A percentile compares a stretch with the other conserved stretches of the same genome.
Conservation (phyloP, 2,888 invertebrate genomes). For the Leptopilina syphax region DNA sequence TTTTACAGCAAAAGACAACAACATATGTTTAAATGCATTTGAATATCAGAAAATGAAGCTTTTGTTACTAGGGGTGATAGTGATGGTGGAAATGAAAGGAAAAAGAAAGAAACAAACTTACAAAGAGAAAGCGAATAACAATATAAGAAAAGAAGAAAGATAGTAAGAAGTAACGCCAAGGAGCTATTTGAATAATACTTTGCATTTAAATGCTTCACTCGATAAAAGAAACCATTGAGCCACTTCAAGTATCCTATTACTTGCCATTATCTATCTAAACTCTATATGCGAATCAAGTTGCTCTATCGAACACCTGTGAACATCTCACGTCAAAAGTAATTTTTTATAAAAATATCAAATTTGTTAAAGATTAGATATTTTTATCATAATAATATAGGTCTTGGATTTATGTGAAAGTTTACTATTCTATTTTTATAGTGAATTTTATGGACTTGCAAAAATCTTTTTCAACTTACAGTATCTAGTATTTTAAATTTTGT, state of each 20-base stretch:
- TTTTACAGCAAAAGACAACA: too few species aligned
- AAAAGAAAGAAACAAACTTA: slow-evolving; percentile 44
- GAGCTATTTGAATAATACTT: slow-evolving; percentile 75
- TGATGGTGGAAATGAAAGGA: slow-evolving; percentile 34
- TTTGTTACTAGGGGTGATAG: slow-evolving; percentile 64
- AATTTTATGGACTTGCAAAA: too few species aligned
- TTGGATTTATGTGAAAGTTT: too few species aligned
- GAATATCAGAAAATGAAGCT: slow-evolving; percentile 76
- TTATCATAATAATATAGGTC: too few species aligned
- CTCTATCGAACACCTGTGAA: slow-evolving; percentile 52
- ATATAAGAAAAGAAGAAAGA: slow-evolving; percentile 41
- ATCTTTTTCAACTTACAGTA: too few species aligned
- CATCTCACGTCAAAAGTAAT: slow-evolving; percentile 18
- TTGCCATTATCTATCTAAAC: slow-evolving; percentile 68
- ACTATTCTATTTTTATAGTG: too few species aligned
- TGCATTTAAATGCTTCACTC: slow-evolving; percentile 73
- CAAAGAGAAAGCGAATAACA: slow-evolving; percentile 44
- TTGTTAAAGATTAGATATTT: too few species aligned
- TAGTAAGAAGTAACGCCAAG: slow-evolving; percentile 44
- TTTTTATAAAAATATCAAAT: not conserved
- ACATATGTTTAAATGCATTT: slow-evolving; percentile 59
- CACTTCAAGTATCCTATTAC: slow-evolving; percentile 75
- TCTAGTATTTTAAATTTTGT: too few species aligned
- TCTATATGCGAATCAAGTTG: slow-evolving; percentile 44
- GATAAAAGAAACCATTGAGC: slow-evolving; percentile 73